Base-by-base conservation (phyloP, 2,797 vertebrate species). In the Acrossocheilus wenchowensis region DNA sequence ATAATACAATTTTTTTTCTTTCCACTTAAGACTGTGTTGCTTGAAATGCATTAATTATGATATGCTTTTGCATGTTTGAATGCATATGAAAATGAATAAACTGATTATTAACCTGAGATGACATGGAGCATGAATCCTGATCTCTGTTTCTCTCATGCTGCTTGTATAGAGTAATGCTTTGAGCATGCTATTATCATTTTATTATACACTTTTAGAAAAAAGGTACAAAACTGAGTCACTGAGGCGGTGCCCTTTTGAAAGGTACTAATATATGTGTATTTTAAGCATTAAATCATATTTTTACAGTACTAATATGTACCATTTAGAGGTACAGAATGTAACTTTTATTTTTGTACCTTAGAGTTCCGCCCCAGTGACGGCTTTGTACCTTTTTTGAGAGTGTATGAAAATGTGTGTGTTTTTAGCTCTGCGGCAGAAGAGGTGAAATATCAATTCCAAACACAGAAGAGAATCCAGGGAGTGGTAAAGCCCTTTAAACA, bases 391-490 rank as follows among this genome's bases (percentile, higher is more conserved):
- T 68, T 19, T 36, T 68, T 36, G 15, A 7, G 26, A 68, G 64
- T 68, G 34, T 19, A 68, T 64, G 1, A 50, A 54, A 73, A 74
- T 78, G 2, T 73, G 2, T 73, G 79, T 92, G 34, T 90, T 85
- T 92, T 91, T 77, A 96, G 95, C 90, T 92, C 93, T 87, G 84
- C 90, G 71, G 91, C 88, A 74, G 91, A 91, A 91, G 93, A 93
- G 83, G 93, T 94, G 82, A 92, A 92, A 92, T 96, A 96, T 92
- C 91, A 94, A 81, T 90, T 95, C 90, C 92, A 92, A 94, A 92
- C 91, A 80, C 80, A 88, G 43, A 90, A 85, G 90, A 93, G 84
- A 89, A 93, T 96, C 90, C 91, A 94, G 84, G 92, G 94, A 89
- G 90, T 96, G 95, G 95, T 96, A 94, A 93, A 91, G 86, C 79